These are phyloP conservation scores for Cydia fagiglandana DNA, from an alignment of 1,140 invertebrate genomes.

Conservation along the genomic window DNA sequence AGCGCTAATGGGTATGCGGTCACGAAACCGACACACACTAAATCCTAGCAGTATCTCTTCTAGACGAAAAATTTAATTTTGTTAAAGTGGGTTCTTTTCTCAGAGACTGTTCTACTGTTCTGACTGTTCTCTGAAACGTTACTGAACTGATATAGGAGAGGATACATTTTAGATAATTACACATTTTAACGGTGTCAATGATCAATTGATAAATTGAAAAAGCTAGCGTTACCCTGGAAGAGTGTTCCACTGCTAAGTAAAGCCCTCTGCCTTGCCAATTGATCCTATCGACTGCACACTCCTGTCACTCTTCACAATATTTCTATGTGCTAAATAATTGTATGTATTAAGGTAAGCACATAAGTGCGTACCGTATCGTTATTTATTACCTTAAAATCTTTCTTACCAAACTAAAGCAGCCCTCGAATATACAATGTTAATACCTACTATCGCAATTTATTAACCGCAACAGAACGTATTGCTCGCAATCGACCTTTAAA, in stretches of 20 bases:
- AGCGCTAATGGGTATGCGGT: constrained; percentile 40
- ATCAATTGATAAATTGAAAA: too few relatives aligned
- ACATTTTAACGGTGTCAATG: too few relatives aligned
- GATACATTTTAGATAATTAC: not conserved
- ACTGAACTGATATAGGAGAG: not conserved
- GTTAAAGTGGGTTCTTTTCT: not conserved
- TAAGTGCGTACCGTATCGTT: not conserved
- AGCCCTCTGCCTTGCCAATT: too few relatives aligned
- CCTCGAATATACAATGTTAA: not conserved
- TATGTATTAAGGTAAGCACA: too few relatives aligned
- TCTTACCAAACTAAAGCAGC: not conserved
- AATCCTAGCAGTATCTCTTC: constrained; percentile 38
- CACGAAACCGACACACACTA: constrained; percentile 46
- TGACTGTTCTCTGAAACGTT: not conserved
- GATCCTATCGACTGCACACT: too few relatives aligned
- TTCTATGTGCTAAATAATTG: too few relatives aligned
- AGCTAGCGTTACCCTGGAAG: too few relatives aligned
- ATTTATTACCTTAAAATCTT: too few relatives aligned
- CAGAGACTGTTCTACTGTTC: not conserved
- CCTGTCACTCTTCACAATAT: too few relatives aligned
- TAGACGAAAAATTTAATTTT: constrained; percentile 38
- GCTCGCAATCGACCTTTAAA: constrained; percentile 27
- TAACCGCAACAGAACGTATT: constrained; percentile 23
- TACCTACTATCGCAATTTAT: not conserved
- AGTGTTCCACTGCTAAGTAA: too few relatives aligned